Percentiles rank a stretch among this genome's conserved stretches.
phyloP scores from a whole-genome alignment of 2,797 vertebrate species.

The Vireo griseus region DNA sequence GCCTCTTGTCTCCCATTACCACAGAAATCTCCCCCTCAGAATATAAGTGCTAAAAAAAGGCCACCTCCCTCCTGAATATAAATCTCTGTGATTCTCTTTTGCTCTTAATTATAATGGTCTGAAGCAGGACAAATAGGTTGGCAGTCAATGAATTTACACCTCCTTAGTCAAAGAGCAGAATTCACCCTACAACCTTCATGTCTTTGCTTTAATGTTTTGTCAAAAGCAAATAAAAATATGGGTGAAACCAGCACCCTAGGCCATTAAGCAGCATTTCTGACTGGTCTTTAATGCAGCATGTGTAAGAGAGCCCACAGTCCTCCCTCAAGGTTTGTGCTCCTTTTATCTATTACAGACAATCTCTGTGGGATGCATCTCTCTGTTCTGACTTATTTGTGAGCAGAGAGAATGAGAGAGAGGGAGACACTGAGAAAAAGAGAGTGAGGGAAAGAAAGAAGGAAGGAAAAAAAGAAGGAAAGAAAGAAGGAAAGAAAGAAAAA shows the following conservation, averaged over 20 bases:
- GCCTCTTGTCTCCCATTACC: slow-evolving; percentile 15
- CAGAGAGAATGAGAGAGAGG: neutral
- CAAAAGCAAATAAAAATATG: slow-evolving; percentile 14
- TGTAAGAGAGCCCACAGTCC: neutral
- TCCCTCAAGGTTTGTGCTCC: neutral
- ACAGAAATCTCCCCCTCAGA: slow-evolving; percentile 13
- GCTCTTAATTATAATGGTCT: slow-evolving; percentile 8
- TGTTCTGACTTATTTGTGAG: neutral
- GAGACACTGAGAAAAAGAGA: neutral
- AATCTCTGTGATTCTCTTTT: slow-evolving; percentile 13
- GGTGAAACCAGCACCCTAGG: neutral
- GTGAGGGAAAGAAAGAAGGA: neutral
- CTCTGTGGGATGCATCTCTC: neutral
- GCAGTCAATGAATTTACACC: neutral
- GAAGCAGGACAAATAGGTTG: neutral
- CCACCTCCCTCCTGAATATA: slow-evolving; percentile 32
- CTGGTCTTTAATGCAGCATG: neutral
- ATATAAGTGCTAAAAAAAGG: neutral
- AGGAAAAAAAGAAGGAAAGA: no score
- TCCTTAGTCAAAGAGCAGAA: neutral
- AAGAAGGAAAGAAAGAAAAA: neutral
- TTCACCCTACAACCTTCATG: neutral
- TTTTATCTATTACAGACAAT: neutral
- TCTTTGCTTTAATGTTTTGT: neutral
- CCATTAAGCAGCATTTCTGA: neutral